Conservation (phyloP, 2,888 invertebrate species). For the Cataglyphis cursor region DNA sequence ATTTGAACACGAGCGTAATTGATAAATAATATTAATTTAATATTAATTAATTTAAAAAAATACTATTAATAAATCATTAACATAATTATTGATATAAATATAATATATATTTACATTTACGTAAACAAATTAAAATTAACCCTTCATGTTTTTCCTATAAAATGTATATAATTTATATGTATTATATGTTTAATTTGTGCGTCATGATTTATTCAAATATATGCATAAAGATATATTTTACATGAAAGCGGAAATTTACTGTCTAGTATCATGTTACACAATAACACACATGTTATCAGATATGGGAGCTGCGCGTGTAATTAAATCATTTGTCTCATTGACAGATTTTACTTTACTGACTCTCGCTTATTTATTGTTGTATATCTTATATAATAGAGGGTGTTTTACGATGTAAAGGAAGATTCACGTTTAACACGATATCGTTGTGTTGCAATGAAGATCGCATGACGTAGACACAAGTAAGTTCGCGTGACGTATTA, state of each 20-base stretch:
- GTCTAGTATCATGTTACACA: neutral
- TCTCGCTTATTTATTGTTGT: neutral
- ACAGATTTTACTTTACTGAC: neutral
- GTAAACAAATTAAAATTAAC: neutral
- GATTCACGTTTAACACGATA: neutral
- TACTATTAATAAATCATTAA: neutral
- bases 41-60: neutral
- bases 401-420: neutral
- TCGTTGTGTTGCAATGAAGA: neutral
- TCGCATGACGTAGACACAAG: neutral
- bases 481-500: slow-evolving; percentile 1
- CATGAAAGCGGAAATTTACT: neutral
- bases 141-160: neutral
- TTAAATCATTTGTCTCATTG: neutral
- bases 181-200: neutral
- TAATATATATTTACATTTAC: neutral
- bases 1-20: neutral
- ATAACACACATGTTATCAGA: neutral
- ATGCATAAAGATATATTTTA: neutral
- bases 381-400: neutral
- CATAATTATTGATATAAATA: neutral
- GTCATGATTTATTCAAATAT: neutral
- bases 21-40: neutral
- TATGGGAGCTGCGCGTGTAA: neutral
- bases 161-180: neutral